Percentiles rank a stretch among this genome's conserved stretches.
phyloP scores from a whole-genome alignment of 2,113 vertebrate genomes.

The Percopsis transmontana region DNA sequence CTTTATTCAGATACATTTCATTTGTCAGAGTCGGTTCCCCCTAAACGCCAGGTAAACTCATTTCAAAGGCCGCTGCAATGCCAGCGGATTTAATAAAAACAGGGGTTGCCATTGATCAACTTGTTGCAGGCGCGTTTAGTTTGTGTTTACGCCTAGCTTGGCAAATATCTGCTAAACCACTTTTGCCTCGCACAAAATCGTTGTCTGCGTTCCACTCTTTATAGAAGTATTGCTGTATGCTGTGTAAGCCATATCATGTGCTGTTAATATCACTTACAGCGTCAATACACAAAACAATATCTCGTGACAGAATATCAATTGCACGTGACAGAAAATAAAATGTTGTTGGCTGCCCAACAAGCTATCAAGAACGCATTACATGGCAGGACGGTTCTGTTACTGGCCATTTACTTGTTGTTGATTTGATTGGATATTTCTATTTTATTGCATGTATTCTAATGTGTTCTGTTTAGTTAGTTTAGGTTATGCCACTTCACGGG shows the following conservation, averaged over 20 bases:
- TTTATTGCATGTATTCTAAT: no score
- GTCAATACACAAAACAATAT: conserved; percentile 40
- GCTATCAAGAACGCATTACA: conserved; percentile 41
- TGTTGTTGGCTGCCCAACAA: conserved; percentile 42
- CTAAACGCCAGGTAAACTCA: conserved; percentile 75
- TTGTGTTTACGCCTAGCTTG: conserved; percentile 58
- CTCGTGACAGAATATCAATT: conserved; percentile 45
- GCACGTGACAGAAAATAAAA: conserved; percentile 48
- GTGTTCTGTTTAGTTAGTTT: no score
- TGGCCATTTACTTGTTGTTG: background rate
- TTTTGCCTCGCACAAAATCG: conserved; percentile 47
- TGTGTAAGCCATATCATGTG: conserved; percentile 56
- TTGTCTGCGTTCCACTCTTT: conserved; percentile 46
- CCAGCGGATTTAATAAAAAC: conserved; percentile 71
- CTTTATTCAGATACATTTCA: conserved; percentile 81
- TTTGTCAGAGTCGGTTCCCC: conserved; percentile 78
- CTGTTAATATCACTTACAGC: conserved; percentile 58
- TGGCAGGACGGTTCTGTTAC: conserved; percentile 27
- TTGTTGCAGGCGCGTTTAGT: conserved; percentile 71
- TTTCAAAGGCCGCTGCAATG: conserved; percentile 73
- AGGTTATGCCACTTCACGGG: no score
- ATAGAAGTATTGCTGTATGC: conserved; percentile 67
- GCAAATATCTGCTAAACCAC: conserved; percentile 56
- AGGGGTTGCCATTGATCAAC: conserved; percentile 79
- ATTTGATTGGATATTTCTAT: no score